Base-by-base conservation (phyloP, 2,888 invertebrate species). In the Cephus rjabovi region DNA sequence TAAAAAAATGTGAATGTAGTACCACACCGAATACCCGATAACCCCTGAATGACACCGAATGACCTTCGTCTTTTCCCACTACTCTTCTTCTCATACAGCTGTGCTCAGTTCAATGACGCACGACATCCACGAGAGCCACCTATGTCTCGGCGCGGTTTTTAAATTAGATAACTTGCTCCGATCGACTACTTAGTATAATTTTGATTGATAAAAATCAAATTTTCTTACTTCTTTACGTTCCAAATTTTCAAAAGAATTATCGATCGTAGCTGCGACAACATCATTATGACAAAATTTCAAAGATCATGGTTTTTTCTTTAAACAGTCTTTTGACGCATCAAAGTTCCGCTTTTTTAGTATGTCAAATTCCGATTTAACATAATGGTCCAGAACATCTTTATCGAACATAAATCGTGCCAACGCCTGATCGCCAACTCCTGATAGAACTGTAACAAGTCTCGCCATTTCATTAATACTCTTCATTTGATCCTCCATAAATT, bases 391-490 rank as follows among this genome's bases (percentile, higher is more conserved):
- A 74, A 90, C 83, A 83, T 89, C 84, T 77, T 86, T 87, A 77
- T 90, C 89, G 68, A 90, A 90, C 9, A 90, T 78, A 75, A 87
- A 90, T 75, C 89, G 85, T 1, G 86, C 84, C 34, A 90, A 75
- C 1, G 84, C 81, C 71, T 85, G 81, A 83, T 90, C 89, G 3
- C 89, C 90, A 69, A 90, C 82, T 4, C 88, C 88, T 33, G 88
- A 87, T 4, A 90, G 76, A 12, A 88, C 77, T 82, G 94, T 94
- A 80, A 94, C 91, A 86, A 93, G 92, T 85, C 93, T 94, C 23
- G 92, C 92, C 69, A 95, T 87, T 87, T 94, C 92, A 86, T 94
- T 94, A 84, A 95, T 93, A 78, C 94, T 92, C 79, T 93, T 93
- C 79, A 94, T 94, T 84, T 95, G 94, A 82, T 94, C 93, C 75